Conservation (phyloP, 1,140 invertebrate genomes). For the Pseudobourletiella spinata region DNA sequence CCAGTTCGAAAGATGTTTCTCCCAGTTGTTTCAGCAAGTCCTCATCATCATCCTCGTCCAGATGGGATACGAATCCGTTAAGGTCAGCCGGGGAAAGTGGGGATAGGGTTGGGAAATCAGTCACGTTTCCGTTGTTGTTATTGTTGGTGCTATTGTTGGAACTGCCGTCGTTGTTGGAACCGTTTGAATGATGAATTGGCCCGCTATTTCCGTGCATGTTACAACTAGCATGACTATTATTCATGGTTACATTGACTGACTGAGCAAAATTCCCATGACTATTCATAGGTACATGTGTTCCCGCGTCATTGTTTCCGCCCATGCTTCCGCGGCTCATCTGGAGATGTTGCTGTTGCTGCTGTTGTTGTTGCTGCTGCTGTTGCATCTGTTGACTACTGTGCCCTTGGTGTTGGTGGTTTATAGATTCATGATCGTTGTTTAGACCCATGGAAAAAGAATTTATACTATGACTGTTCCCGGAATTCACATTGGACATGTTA, state of each 20-base stretch:
- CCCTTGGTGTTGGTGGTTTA: constrained; percentile 9
- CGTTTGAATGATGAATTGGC: neutral
- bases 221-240: neutral
- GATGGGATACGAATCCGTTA: constrained; percentile 47
- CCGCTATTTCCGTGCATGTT: neutral
- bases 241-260: constrained; percentile 7
- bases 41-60: constrained; percentile 51
- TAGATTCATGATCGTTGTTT: neutral
- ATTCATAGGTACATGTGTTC: neutral
- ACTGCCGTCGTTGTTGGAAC: neutral
- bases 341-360: constrained; percentile 19
- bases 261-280: neutral
- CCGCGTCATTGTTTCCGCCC: neutral
- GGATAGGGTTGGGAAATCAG: constrained; percentile 40
- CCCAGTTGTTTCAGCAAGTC: constrained; percentile 61
- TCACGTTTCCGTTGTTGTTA: constrained; percentile 17
- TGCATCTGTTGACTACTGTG: constrained; percentile 19
- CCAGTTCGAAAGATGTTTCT: constrained; percentile 53
- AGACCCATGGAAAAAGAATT: constrained; percentile 15
- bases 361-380: constrained; percentile 35
- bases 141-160: constrained; percentile 7
- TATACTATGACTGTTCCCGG: constrained; percentile 10
- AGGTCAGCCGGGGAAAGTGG: constrained; percentile 59
- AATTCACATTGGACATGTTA: constrained; percentile 7
- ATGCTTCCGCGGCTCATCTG: neutral